Conservation (phyloP, 2,113 vertebrate species). For the Lophura nycthemera region DNA sequence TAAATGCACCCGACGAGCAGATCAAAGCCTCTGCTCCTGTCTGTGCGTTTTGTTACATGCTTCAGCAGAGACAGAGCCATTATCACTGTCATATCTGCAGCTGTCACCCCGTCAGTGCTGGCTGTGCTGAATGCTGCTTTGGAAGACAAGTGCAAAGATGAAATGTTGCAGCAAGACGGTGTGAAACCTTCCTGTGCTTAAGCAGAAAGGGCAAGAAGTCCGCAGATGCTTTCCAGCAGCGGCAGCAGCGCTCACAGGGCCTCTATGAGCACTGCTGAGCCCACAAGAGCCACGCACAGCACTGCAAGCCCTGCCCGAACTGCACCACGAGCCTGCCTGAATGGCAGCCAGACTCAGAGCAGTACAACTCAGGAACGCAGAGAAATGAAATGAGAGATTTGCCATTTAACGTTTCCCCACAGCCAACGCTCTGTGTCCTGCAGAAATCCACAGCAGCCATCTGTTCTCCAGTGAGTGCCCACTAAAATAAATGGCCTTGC, state of each 20-base stretch:
- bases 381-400: not conserved
- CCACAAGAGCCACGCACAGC: not conserved
- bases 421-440: not conserved
- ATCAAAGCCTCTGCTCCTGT: not conserved
- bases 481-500: not conserved
- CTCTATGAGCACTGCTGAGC: not conserved
- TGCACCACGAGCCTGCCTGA: not conserved
- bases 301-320: not conserved
- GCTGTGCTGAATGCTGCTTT: not conserved
- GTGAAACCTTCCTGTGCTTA: not conserved
- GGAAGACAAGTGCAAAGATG: not conserved
- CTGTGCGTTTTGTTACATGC: accelerated
- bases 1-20: not conserved
- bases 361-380: not conserved
- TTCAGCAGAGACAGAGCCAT: not conserved
- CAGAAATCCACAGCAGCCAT: not conserved
- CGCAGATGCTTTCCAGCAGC: not conserved
- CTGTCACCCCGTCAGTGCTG: not conserved
- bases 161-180: accelerated
- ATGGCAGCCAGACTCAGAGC: not conserved
- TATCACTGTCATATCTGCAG: not conserved
- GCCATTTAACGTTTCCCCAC: not conserved
- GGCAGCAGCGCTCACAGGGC: not conserved
- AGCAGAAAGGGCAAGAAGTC: not conserved
- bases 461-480: not conserved